Percentiles rank a stretch among this genome's conserved stretches.
phyloP scores from a whole-genome alignment of 2,888 invertebrate species.

The Epiperipatus broadwayi region DNA sequence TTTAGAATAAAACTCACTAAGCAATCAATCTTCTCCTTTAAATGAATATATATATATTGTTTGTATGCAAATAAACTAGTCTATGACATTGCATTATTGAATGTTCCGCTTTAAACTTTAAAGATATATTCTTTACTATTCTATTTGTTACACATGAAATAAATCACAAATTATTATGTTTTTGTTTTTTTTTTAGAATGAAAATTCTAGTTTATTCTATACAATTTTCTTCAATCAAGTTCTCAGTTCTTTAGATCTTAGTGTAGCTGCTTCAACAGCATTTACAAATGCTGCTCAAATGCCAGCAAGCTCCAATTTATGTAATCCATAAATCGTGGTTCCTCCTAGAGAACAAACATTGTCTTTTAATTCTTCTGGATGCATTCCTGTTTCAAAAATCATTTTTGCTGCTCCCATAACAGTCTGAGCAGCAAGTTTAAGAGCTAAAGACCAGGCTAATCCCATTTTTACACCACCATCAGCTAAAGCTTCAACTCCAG shows the following conservation, averaged over 20 bases:
- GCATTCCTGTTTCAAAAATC: slow-evolving; percentile 54
- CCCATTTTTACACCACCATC: slow-evolving; percentile 93
- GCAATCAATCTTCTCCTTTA: no score
- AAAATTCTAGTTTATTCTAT: no score
- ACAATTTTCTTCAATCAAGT: no score
- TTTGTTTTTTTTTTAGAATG: no score
- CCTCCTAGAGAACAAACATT: slow-evolving; percentile 83
- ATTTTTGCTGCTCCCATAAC: slow-evolving; percentile 75
- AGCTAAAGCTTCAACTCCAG: slow-evolving; percentile 76
- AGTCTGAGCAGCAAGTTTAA: slow-evolving; percentile 72
- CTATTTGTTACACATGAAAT: no score
- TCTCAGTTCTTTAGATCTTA: slow-evolving; percentile 26
- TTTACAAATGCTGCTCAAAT: slow-evolving; percentile 69
- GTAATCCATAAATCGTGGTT: slow-evolving; percentile 74
- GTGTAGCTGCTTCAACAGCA: slow-evolving; percentile 72
- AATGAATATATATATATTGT: no score
- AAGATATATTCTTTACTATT: no score
- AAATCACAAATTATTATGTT: no score
- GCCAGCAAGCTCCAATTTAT: slow-evolving; percentile 61
- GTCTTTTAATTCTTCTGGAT: slow-evolving; percentile 76
- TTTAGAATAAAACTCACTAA: no score
- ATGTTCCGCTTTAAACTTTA: no score
- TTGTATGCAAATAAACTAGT: no score
- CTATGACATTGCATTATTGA: no score
- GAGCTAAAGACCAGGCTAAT: slow-evolving; percentile 63